Evolutionary conservation across 2,888 invertebrate genomes (phyloP), one percentile per base, ranked within the genome.

Genomic region (Eustalomyia histrio): DNA sequence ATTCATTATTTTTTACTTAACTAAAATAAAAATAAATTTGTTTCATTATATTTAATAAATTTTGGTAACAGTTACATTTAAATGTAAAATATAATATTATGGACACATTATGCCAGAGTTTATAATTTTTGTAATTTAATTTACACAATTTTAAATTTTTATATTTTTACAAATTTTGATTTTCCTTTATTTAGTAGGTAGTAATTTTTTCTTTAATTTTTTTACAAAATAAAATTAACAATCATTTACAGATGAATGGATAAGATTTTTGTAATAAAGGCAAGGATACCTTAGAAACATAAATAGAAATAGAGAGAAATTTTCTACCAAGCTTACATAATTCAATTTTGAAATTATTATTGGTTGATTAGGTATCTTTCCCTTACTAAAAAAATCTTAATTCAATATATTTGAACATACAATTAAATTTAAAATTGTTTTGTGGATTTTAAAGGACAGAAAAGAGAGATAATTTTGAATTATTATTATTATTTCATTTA

Each of bases 401-500:
- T 4, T 57, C 9, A 16, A 55, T 21, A 24, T 24, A 61, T 61
- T 55, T 61, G 53, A 53, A 18, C n/a, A 61, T 63, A 3, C 24
- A 24, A 29, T 63, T 60, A 39, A 24, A 21, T 21, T 21, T 21
- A 76, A 57, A 24, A n/a, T 57, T 76, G 18, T 24, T 64, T 53
- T 60, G 24, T 29, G 14, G 57, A n/a, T 9, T 43, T 61, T 63
- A 63, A 57, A 71, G 65, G 65, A 60, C 4, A 18, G 65, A 16
- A n/a, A n/a, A 33, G n/a, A 55, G 55, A 24, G 21, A 24, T 43
- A 80, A 47, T 65, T 80, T 35, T n/a, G 47, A 58, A 76, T 72
- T 80, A 80, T 16, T 57, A 52, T 58, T n/a, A 33, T 73, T 61
- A 29, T 52, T 43, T 53, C 50, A 35, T 58, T 69, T 64, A 65